phyloP scores from a whole-genome alignment of 2,888 invertebrate species.

The Dicranocentrus wangi region DNA sequence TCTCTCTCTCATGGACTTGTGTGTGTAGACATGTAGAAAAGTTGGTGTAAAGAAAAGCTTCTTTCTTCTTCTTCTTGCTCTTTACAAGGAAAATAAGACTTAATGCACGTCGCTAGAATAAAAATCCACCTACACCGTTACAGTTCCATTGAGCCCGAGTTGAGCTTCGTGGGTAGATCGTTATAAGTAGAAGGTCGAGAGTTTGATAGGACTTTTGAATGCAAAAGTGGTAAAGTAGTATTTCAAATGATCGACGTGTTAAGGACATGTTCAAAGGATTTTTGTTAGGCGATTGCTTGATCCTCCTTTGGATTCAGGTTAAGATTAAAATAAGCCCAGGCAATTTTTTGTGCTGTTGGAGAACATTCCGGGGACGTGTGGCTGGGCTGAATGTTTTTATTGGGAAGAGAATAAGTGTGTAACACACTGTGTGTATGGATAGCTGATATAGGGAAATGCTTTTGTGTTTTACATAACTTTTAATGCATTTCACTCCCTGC shows the following conservation, averaged over 20 bases:
- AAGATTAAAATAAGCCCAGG: slow-evolving; percentile 18
- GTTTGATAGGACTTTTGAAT: slow-evolving; percentile 30
- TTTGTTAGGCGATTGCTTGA: not conserved
- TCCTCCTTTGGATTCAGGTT: slow-evolving; percentile 6
- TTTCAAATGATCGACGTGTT: slow-evolving; percentile 41
- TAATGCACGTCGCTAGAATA: slow-evolving; percentile 20
- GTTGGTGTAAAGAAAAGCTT: not conserved
- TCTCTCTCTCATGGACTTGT: no score
- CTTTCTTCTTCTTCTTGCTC: not conserved
- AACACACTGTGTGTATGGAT: no score
- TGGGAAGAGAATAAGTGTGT: no score
- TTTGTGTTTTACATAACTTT: no score
- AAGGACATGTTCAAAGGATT: slow-evolving; percentile 39
- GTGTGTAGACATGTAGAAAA: no score
- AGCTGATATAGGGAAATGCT: no score
- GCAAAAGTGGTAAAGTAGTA: slow-evolving; percentile 30
- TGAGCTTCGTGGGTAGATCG: not conserved
- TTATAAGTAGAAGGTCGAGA: slow-evolving; percentile 7
- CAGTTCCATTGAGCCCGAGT: not conserved
- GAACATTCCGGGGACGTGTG: no score
- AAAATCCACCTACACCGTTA: slow-evolving; percentile 5
- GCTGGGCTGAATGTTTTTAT: no score
- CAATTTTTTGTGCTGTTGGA: slow-evolving; percentile 21
- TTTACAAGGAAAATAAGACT: slow-evolving; percentile 20
- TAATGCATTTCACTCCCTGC: no score